Conservation (phyloP, 2,888 invertebrate species). For the Ischnus inquisitorius region DNA sequence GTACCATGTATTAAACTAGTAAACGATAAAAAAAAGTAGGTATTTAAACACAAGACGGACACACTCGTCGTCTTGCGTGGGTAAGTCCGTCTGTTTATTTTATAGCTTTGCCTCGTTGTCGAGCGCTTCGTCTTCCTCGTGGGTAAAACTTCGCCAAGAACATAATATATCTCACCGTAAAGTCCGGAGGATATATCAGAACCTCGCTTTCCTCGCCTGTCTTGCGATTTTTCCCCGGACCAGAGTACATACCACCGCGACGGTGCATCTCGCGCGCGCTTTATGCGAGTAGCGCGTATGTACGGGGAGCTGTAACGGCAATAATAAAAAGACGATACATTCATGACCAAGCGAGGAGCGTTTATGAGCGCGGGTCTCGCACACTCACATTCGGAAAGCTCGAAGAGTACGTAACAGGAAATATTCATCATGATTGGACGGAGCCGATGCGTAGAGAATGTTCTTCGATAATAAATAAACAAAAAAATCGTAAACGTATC, state of each 20-base stretch:
- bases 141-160: constrained; percentile 26
- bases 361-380: constrained; percentile 41
- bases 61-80: background rate
- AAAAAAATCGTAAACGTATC: background rate
- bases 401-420: constrained; percentile 18
- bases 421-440: constrained; percentile 6
- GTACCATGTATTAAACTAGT: constrained; percentile 26
- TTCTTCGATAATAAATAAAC: background rate
- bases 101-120: constrained; percentile 29
- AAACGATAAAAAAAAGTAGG: constrained; percentile 33
- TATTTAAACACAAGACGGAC: background rate
- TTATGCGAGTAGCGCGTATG: constrained; percentile 15
- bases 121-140: constrained; percentile 11
- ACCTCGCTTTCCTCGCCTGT: background rate
- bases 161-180: constrained; percentile 22
- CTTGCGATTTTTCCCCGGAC: constrained; percentile 8
- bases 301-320: constrained; percentile 49
- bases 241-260: background rate
- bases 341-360: constrained; percentile 51
- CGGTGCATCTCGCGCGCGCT: constrained; percentile 10
- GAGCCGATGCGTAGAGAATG: background rate
- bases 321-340: constrained; percentile 63
- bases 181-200: constrained; percentile 19
- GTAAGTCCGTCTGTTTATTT: constrained; percentile 4
- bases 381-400: constrained; percentile 45